A percentile compares a stretch with the other conserved stretches of the same genome.
phyloP scores from a whole-genome alignment of 2,888 invertebrate genomes.

The Amphipyra berbera region DNA sequence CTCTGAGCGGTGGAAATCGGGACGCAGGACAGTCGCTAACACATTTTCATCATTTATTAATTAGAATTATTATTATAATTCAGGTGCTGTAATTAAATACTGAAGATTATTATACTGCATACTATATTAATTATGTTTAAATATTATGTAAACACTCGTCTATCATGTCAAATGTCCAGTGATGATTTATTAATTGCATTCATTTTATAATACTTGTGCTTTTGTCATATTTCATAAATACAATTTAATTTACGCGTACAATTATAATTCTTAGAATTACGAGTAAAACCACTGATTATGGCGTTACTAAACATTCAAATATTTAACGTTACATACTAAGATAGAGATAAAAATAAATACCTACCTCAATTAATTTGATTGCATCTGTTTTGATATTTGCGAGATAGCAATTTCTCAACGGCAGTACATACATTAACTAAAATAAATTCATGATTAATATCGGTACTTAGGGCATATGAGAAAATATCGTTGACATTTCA shows the following conservation, averaged over 20 bases:
- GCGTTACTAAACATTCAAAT: slow-evolving; percentile 1
- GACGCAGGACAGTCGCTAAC: slow-evolving; percentile 65
- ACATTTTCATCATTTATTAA: slow-evolving; percentile 29
- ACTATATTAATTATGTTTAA: neutral
- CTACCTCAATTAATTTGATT: slow-evolving; percentile 6
- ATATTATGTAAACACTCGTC: neutral
- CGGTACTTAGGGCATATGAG: slow-evolving; percentile 56
- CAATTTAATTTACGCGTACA: neutral
- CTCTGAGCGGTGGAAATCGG: slow-evolving; percentile 71
- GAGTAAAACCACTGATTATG: neutral
- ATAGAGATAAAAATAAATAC: neutral
- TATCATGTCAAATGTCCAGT: too few species aligned
- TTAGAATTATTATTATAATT: slow-evolving; percentile 2
- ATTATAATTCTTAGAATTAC: neutral
- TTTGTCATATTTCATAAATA: too few species aligned
- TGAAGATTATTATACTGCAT: neutral
- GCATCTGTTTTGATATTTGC: slow-evolving; percentile 30
- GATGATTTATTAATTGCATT: too few species aligned
- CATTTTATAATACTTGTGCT: too few species aligned
- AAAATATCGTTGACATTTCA: slow-evolving; percentile 78
- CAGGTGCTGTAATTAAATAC: neutral
- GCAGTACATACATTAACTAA: slow-evolving; percentile 61
- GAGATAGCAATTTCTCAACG: slow-evolving; percentile 38
- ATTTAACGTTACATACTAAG: neutral
- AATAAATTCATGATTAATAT: slow-evolving; percentile 77